phyloP scores from a whole-genome alignment of 2,797 vertebrate species.

The Lemur catta region DNA sequence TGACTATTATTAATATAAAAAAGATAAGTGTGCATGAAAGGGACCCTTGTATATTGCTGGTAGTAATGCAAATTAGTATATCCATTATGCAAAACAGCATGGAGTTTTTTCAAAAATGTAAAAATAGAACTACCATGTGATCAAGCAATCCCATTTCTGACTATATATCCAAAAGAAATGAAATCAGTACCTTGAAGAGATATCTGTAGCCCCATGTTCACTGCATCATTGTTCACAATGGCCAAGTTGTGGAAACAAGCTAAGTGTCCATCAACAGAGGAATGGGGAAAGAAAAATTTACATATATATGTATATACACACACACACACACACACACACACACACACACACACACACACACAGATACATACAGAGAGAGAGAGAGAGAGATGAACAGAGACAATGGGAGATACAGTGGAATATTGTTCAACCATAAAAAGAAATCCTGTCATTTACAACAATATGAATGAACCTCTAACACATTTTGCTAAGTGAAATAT shows the following conservation, averaged over 20 bases:
- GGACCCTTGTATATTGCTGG: background rate
- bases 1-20: background rate
- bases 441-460: background rate
- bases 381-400: background rate
- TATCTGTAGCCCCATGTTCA: background rate
- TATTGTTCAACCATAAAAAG: background rate
- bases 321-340: fast-evolving
- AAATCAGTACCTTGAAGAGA: background rate
- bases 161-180: background rate
- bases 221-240: background rate
- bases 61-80: background rate
- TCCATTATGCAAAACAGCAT: background rate
- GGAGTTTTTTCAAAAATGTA: background rate
- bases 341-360: background rate
- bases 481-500: background rate
- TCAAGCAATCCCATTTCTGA: background rate
- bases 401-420: background rate
- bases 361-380: fast-evolving
- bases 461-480: background rate
- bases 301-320: background rate
- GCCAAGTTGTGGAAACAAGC: background rate
- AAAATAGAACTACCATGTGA: background rate
- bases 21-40: background rate
- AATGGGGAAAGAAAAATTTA: background rate
- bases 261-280: background rate